Evolutionary conservation across 2,888 invertebrate species (phyloP).

Genomic region (Oscheius myriophilus): DNA sequence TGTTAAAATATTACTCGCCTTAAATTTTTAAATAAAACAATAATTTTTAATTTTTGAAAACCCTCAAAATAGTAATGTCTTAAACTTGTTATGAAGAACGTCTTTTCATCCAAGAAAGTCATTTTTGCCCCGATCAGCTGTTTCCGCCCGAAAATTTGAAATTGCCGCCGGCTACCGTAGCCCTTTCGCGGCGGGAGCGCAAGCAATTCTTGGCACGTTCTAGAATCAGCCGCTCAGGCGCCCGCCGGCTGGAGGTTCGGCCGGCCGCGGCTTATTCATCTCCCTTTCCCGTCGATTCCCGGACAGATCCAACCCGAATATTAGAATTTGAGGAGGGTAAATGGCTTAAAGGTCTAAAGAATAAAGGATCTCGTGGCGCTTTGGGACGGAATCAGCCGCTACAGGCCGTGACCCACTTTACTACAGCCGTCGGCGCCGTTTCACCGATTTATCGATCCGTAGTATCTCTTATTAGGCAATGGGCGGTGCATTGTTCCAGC

Average conservation of each 20-base stretch:
- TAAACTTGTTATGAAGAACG: too few relatives aligned
- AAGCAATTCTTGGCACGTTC: slow-evolving; percentile 10
- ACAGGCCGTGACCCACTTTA: too few relatives aligned
- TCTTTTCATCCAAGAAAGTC: too few relatives aligned
- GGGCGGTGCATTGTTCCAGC: too few relatives aligned
- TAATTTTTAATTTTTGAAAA: too few relatives aligned
- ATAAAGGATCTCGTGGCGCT: not conserved
- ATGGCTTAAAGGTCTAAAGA: not conserved
- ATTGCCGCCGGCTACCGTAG: slow-evolving; percentile 12
- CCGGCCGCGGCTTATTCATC: not conserved
- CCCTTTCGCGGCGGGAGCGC: not conserved
- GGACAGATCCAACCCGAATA: not conserved
- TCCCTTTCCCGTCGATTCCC: not conserved
- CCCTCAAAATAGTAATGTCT: too few relatives aligned
- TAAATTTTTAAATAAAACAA: too few relatives aligned
- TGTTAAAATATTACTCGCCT: too few relatives aligned
- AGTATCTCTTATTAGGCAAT: too few relatives aligned
- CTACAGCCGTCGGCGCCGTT: too few relatives aligned
- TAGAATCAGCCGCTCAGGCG: slow-evolving; percentile 28
- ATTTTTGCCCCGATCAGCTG: not conserved
- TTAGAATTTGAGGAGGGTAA: not conserved
- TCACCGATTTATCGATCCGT: too few relatives aligned
- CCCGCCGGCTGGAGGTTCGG: slow-evolving; percentile 19
- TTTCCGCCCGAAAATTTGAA: not conserved
- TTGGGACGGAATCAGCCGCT: too few relatives aligned